Evolutionary conservation across 2,888 invertebrate species (phyloP), one percentile per base, ranked within the genome.

Genomic region (Caenorhabditis macrosperma): DNA sequence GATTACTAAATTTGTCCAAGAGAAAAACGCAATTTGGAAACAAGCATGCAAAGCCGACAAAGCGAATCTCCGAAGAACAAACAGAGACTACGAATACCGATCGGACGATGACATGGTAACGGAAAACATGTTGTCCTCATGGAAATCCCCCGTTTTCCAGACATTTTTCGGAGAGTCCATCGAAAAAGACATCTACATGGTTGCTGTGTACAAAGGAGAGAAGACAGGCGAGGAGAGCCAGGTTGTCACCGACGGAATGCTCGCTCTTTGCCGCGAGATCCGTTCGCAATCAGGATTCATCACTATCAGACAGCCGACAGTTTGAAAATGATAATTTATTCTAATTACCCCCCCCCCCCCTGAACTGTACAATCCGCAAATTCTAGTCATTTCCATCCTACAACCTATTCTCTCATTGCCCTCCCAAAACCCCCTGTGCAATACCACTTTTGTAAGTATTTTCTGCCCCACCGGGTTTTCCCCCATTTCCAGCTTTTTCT

Each of bases 111-210:
- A 54, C 17, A 22, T 68, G 54, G 61, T 59, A 48, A 30, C 48
- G 33, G 26, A 24, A 24, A 44, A 28, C 10, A n/a, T 52, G 7
- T 33, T 6, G 44, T 33, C 20, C 17, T 59, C 30, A 30, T 26
- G 35, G 20, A 50, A 20, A 26, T 55, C 12, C 7, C 38, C 2
- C n/a, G n/a, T n/a, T 20, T 33, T 78, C 38, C 38, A 78, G 78
- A 67, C 66, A 4, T 67, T 60, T 26, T 61, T 59, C 26, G 78
- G 71, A 6, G 67, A 78, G 46, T 1, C 71, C 3, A 78, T 78
- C 15, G 78, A 78, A 20, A 71, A 72, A 10, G 41, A 78, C 38
- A 26, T 78, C 2, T 78, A 78, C 55, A 78, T 78, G 78, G 67
- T 72, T 1, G 64, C 71, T 4, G 66, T 60, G 20, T 72, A 66